A percentile compares a stretch with the other conserved stretches of the same genome.
These are phyloP conservation scores for Neotoma lepida DNA, from an alignment of 2,113 vertebrate genomes.

Conservation along the genomic window DNA sequence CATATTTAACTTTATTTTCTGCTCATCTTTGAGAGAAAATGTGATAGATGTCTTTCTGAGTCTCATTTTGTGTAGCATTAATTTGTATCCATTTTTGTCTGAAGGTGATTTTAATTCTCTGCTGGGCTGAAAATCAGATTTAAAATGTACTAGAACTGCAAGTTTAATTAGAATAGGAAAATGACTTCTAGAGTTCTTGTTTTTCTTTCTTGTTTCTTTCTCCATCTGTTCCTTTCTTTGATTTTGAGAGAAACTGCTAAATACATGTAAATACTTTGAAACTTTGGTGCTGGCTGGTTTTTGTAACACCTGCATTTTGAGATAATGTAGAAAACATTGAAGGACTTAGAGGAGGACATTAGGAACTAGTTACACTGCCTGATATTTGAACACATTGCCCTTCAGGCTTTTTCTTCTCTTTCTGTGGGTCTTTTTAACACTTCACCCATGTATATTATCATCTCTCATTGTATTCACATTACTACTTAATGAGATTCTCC, in stretches of 20 bases:
- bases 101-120: conserved; percentile 14
- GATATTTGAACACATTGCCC: not conserved
- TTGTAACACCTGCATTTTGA: not conserved
- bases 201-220: not conserved
- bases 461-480: not conserved
- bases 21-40: not conserved
- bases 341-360: not conserved
- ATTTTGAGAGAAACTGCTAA: not conserved
- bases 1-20: not conserved
- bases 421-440: conserved; percentile 22
- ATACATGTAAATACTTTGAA: conserved; percentile 33
- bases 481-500: not conserved
- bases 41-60: not conserved
- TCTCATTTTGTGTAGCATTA: not conserved
- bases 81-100: not conserved
- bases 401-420: not conserved
- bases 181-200: not conserved
- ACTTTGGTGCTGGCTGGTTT: conserved; percentile 28
- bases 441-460: not conserved
- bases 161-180: conserved; percentile 9
- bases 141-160: conserved; percentile 17
- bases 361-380: not conserved
- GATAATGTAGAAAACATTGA: conserved; percentile 12
- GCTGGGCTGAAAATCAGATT: not conserved
- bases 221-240: not conserved